Conservation (phyloP, 2,888 invertebrate species). For the Eupithecia tripunctaria region DNA sequence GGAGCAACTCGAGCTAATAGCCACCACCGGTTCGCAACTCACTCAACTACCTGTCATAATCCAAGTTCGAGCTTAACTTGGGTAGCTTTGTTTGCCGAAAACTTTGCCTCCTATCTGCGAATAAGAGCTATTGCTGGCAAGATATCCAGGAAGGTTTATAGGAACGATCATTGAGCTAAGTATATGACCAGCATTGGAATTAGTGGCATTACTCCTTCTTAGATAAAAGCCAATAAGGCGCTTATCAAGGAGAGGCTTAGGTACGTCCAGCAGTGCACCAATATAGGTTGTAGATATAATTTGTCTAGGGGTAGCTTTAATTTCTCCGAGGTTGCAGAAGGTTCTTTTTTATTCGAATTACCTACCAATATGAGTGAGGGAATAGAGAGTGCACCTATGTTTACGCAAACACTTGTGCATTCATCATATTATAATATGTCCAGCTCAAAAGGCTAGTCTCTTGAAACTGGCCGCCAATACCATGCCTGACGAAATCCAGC, state of each 20-base stretch:
- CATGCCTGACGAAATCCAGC: background rate
- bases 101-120: background rate
- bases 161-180: background rate
- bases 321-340: background rate
- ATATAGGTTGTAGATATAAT: background rate
- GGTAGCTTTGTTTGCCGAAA: background rate
- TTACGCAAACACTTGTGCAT: background rate
- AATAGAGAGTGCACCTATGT: background rate
- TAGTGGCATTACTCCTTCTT: too few relatives aligned
- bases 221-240: too few relatives aligned
- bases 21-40: background rate
- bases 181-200: background rate
- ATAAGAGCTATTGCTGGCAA: background rate
- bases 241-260: too few relatives aligned
- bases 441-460: background rate
- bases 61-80: background rate
- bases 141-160: background rate
- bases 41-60: background rate
- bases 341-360: background rate
- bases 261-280: too few relatives aligned
- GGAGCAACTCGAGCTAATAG: background rate
- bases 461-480: background rate
- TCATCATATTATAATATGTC: too few relatives aligned
- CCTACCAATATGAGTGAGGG: background rate
- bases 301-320: background rate